Evolutionary conservation across 2,888 invertebrate genomes (phyloP), one percentile per base, ranked within the genome.

Genomic region (Schrankia costaestrigalis): DNA sequence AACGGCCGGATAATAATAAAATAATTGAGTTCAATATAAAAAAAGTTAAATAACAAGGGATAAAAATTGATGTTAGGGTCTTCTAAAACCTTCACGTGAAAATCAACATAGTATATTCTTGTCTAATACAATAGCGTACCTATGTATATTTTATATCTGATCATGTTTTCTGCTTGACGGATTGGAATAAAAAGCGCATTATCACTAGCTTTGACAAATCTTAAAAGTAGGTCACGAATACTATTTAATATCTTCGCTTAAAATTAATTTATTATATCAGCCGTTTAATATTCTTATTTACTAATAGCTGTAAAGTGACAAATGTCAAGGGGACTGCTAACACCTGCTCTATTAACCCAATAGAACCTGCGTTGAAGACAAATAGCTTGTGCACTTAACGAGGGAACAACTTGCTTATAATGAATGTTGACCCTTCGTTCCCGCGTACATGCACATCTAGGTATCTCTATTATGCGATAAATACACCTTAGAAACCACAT

Each of bases 281-380:
- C 12, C n/a, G 10, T 23, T 10, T 11, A 17, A 9, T 32, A 12
- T 11, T 8, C n/a, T 18, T 13, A 11, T 26, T 42, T 26, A 32
- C 14, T 26, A 32, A 22, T 37, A 34, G 32, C 18, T 12, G 31
- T 21, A 31, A 31, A 37, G 28, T 32, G 33, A 28, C 42, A 42
- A 52, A 53, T 46, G 35, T 45, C 42, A 47, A 43, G 36, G 42
- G 40, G 35, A 26, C 33, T 35, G 27, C 35, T 43, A 38, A 51
- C 64, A 68, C 57, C 66, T 69, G 74, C 58, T 64, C 65, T 56
- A 68, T 63, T 70, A 67, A 69, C 63, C 63, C 51, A 67, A 63
- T 64, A 63, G 59, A 67, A 58, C 32, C 24, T 43, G 52, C 51
- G 36, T 50, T 43, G 42, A 67, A 74, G 69, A 77, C 63, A 59